These are phyloP conservation scores for Diogma glabrata DNA, from an alignment of 2,888 invertebrate genomes.

Conservation along the genomic window DNA sequence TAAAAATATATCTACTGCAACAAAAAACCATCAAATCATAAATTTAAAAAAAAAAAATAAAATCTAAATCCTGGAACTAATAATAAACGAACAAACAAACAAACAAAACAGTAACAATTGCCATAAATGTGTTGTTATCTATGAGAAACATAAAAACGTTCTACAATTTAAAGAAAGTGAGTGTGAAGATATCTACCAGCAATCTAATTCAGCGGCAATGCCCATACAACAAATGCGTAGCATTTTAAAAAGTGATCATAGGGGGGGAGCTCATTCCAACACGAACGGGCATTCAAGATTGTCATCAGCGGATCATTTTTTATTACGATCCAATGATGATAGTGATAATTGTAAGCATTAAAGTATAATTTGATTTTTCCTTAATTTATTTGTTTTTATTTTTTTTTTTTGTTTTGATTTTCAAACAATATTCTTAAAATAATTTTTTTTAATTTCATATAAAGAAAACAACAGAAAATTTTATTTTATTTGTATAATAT, in stretches of 20 bases:
- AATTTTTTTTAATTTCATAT: too few relatives aligned
- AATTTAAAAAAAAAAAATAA: constrained; percentile 3
- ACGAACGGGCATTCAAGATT: constrained; percentile 40
- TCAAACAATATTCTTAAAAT: too few relatives aligned
- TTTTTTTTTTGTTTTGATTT: constrained; percentile 3
- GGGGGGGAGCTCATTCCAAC: constrained; percentile 42
- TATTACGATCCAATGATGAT: constrained; percentile 41
- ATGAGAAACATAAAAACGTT: constrained; percentile 88
- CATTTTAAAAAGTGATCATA: constrained; percentile 39
- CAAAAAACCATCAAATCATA: too few relatives aligned
- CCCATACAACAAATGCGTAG: constrained; percentile 34
- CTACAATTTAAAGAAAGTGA: constrained; percentile 96
- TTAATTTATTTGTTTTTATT: constrained; percentile 3
- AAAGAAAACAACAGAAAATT: too few relatives aligned
- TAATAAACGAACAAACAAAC: constrained; percentile 4
- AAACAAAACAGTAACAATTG: constrained; percentile 64
- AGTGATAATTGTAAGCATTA: constrained; percentile 40
- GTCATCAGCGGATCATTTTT: constrained; percentile 41
- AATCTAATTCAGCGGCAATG: constrained; percentile 40
- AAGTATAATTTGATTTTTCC: constrained; percentile 14
- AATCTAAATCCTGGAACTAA: background rate
- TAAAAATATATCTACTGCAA: too few relatives aligned
- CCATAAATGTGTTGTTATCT: constrained; percentile 90
- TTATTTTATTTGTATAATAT: too few relatives aligned
- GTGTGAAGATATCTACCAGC: constrained; percentile 47